phyloP scores from a whole-genome alignment of 1,140 invertebrate genomes.

The Rhynchophorus ferrugineus region DNA sequence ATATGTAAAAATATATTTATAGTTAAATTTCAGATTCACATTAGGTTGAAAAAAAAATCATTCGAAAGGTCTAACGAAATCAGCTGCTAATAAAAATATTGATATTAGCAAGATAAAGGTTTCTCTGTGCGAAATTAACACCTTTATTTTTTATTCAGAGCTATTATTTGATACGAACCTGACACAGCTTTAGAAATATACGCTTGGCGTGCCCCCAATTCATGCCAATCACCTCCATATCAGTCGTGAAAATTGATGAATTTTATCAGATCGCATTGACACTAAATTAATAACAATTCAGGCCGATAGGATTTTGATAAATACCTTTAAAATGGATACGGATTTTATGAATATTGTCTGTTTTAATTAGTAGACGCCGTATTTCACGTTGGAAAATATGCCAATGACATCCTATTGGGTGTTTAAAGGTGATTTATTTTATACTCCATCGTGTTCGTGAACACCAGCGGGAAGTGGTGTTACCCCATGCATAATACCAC shows the following conservation, averaged over 20 bases:
- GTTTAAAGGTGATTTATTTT: conserved; percentile 4
- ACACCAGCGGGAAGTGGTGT: not conserved
- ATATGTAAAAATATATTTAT: too few relatives aligned
- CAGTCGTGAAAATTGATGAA: conserved; percentile 10
- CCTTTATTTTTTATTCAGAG: too few relatives aligned
- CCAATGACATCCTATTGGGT: conserved; percentile 10
- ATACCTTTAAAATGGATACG: conserved; percentile 26
- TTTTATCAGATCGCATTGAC: conserved; percentile 28
- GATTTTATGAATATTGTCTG: conserved; percentile 26
- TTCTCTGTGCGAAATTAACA: too few relatives aligned
- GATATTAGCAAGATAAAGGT: too few relatives aligned
- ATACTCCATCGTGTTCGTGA: not conserved
- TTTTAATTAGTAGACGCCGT: conserved; percentile 19
- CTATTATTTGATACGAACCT: too few relatives aligned
- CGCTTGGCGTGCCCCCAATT: not conserved
- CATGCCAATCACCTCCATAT: not conserved
- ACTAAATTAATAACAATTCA: conserved; percentile 25
- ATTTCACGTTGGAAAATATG: conserved; percentile 24
- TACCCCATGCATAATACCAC: not conserved
- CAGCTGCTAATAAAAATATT: too few relatives aligned
- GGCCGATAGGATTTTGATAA: conserved; percentile 16
- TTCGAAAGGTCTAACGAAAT: too few relatives aligned
- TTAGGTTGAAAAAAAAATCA: too few relatives aligned
- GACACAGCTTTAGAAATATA: too few relatives aligned
- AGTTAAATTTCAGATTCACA: too few relatives aligned